Conservation (phyloP, 1,140 invertebrate species). For the Harpegnathos saltator region DNA sequence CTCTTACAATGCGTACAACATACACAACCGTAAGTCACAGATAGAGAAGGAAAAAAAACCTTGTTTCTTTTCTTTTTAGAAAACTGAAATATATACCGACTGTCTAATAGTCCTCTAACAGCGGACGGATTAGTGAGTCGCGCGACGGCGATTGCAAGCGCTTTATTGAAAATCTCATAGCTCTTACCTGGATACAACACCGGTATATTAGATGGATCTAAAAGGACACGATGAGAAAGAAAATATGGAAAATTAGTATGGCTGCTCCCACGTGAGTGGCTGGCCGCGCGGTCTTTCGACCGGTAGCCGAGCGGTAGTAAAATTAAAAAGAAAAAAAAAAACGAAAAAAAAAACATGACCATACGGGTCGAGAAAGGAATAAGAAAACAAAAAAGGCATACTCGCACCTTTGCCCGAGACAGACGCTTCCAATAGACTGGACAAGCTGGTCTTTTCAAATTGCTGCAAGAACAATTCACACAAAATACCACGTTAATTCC, state of each 20-base stretch:
- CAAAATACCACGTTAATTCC: slow-evolving; percentile 53
- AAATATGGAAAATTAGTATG: slow-evolving; percentile 61
- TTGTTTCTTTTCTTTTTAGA: no score
- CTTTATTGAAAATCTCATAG: slow-evolving; percentile 29
- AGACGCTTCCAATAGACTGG: slow-evolving; percentile 85
- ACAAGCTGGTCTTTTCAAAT: slow-evolving; percentile 85
- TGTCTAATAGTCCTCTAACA: slow-evolving; percentile 6
- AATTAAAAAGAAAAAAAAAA: no score
- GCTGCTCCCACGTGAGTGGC: neutral
- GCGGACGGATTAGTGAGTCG: neutral
- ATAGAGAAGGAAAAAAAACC: neutral
- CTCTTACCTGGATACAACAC: slow-evolving; percentile 84
- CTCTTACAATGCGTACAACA: slow-evolving; percentile 40
- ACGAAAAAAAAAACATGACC: no score
- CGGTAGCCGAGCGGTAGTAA: neutral
- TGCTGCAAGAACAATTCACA: slow-evolving; percentile 79
- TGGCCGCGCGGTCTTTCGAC: neutral
- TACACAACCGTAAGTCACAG: slow-evolving; percentile 6
- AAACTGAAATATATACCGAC: no score
- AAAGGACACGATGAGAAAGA: slow-evolving; percentile 68
- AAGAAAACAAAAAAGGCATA: slow-evolving; percentile 55
- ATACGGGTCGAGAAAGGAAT: neutral
- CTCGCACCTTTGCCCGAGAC: slow-evolving; percentile 84
- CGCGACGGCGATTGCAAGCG: slow-evolving; percentile 7
- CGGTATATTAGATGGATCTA: slow-evolving; percentile 80